These are phyloP conservation scores for Decapterus maruadsi DNA, from an alignment of 2,797 vertebrate genomes.

Conservation along the genomic window DNA sequence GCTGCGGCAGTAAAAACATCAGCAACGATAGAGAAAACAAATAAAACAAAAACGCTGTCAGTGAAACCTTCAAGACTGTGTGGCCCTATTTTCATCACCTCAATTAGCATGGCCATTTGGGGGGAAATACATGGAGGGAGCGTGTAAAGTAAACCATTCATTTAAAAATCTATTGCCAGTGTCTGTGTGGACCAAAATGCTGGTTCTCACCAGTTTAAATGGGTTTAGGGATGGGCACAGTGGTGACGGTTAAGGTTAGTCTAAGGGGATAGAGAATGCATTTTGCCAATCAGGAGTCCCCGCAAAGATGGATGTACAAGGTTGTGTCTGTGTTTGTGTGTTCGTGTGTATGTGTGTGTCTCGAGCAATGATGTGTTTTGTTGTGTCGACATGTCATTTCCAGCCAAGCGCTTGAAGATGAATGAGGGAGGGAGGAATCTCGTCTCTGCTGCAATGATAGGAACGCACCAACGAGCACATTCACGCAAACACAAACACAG, in stretches of 20 bases:
- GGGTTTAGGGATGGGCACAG: no score
- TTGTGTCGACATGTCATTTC: slow-evolving; percentile 75
- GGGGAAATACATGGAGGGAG: slow-evolving; percentile 12
- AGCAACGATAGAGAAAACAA: not conserved
- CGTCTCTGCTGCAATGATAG: slow-evolving; percentile 60
- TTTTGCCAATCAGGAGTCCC: no score
- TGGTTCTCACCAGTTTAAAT: no score
- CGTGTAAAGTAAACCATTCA: slow-evolving; percentile 50
- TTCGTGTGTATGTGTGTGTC: slow-evolving; percentile 31
- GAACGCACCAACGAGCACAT: slow-evolving; percentile 55
- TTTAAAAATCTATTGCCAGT: slow-evolving; percentile 71
- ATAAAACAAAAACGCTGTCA: slow-evolving; percentile 26
- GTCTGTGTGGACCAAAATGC: slow-evolving; percentile 9
- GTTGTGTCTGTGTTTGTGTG: slow-evolving; percentile 29
- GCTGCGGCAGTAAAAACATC: slow-evolving; percentile 12
- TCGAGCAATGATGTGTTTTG: slow-evolving; percentile 47
- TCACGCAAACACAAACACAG: slow-evolving; percentile 14
- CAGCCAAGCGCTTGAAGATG: slow-evolving; percentile 79
- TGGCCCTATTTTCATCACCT: slow-evolving; percentile 65
- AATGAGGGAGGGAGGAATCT: slow-evolving; percentile 74
- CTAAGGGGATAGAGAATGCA: no score
- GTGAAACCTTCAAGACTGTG: slow-evolving; percentile 40
- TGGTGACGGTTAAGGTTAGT: no score
- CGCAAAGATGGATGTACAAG: no score
- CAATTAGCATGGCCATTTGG: slow-evolving; percentile 67